A percentile compares a stretch with the other conserved stretches of the same genome.
phyloP scores from a whole-genome alignment of 92 coral and sea anemone species.

The Paramuricea clavata region DNA sequence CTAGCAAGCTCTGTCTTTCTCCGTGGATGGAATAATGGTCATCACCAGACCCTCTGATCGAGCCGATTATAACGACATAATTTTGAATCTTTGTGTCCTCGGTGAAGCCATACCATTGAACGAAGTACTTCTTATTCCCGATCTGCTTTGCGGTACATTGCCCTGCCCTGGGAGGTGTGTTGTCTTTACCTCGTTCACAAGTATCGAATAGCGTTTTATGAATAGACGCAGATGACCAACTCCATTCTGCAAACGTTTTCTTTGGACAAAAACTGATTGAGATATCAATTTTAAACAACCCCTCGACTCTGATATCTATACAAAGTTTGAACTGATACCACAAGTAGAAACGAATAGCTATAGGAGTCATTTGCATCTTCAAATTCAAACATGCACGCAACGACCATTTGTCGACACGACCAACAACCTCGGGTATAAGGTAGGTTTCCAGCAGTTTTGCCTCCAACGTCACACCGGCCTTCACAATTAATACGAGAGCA shows the following conservation, averaged over 20 bases:
- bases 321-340: constrained; percentile 89
- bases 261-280: constrained; percentile 78
- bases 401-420: constrained; percentile 89
- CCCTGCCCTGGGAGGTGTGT: constrained; percentile 87
- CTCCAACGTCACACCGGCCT: constrained; percentile 88
- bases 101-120: constrained; percentile 89
- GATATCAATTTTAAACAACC: constrained; percentile 64
- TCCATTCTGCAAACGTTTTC: constrained; percentile 88
- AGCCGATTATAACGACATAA: constrained; percentile 84
- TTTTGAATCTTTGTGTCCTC: constrained; percentile 79
- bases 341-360: constrained; percentile 84
- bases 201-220: constrained; percentile 79
- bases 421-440: constrained; percentile 86
- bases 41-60: constrained; percentile 87
- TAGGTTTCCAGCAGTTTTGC: constrained; percentile 86
- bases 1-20: constrained; percentile 68
- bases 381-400: constrained; percentile 89
- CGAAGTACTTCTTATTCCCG: constrained; percentile 78
- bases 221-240: constrained; percentile 86
- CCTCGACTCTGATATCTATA: constrained; percentile 70
- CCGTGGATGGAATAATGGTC: constrained; percentile 81
- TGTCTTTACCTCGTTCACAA: constrained; percentile 79
- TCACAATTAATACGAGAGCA: constrained; percentile 68
- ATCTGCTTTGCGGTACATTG: constrained; percentile 84
- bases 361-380: constrained; percentile 87